Percentiles rank a stretch among this genome's conserved stretches.
Conservation (phyloP, 2,113 vertebrate genomes). For the Genyomyrus donnyi region DNA sequence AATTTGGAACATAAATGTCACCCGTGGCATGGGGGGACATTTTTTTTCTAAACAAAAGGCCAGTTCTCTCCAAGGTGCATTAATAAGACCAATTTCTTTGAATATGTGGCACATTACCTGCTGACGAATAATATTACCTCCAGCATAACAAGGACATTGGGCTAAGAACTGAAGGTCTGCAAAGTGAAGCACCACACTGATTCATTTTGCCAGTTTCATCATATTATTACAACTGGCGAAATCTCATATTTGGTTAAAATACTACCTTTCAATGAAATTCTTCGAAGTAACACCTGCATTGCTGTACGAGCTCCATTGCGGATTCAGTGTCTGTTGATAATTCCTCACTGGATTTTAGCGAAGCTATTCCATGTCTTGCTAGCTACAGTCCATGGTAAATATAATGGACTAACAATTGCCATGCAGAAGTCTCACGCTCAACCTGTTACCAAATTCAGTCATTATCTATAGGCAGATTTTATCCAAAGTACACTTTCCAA, state of each 20-base stretch:
- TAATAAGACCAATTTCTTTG: not conserved
- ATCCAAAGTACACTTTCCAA: not conserved
- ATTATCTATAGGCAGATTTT: not conserved
- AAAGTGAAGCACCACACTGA: not conserved
- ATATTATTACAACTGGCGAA: not conserved
- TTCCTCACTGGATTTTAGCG: not conserved
- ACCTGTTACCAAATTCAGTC: not conserved
- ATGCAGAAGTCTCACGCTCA: not conserved
- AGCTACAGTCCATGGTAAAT: not conserved
- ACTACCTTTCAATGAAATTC: not conserved
- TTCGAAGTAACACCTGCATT: not conserved
- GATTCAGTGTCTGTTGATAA: not conserved
- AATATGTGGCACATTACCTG: not conserved
- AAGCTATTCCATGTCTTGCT: not conserved
- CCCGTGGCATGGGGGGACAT: not conserved
- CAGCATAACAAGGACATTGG: not conserved
- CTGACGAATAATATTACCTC: not conserved
- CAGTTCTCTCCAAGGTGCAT: not conserved
- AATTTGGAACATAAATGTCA: conserved; percentile 9
- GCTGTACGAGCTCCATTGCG: not conserved
- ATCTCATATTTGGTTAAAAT: not conserved
- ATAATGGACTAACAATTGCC: not conserved
- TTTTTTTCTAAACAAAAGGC: conserved; percentile 1
- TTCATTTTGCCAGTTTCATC: not conserved
- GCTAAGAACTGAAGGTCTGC: not conserved